phyloP scores from a whole-genome alignment of 1,140 invertebrate genomes.

The Stratiolaelaps scimitus region DNA sequence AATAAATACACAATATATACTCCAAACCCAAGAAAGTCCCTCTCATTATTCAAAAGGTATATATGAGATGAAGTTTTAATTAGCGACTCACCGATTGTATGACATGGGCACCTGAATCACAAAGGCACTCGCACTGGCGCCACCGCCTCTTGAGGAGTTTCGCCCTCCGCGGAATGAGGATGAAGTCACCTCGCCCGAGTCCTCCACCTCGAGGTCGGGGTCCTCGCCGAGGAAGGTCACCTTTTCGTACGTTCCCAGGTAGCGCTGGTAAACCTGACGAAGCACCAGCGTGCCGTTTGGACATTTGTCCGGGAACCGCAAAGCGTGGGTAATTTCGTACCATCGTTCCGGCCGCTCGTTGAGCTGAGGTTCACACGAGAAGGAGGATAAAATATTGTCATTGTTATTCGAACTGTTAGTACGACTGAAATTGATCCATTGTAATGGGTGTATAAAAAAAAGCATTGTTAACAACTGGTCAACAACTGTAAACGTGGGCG shows the following conservation, averaged over 20 bases:
- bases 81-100: slow-evolving; percentile 53
- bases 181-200: slow-evolving; percentile 51
- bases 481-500: too few species aligned
- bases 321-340: slow-evolving; percentile 25
- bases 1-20: too few species aligned
- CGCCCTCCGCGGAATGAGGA: background rate
- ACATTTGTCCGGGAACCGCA: slow-evolving; percentile 29
- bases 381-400: background rate
- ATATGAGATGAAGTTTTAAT: slow-evolving; percentile 4
- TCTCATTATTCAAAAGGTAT: too few species aligned
- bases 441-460: too few species aligned
- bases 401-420: too few species aligned
- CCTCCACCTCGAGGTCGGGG: slow-evolving; percentile 50
- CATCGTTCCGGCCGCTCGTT: slow-evolving; percentile 31
- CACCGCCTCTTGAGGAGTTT: slow-evolving; percentile 49
- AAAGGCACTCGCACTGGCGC: slow-evolving; percentile 53
- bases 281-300: slow-evolving; percentile 30
- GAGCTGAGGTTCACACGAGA: slow-evolving; percentile 2
- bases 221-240: slow-evolving; percentile 70
- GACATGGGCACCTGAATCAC: slow-evolving; percentile 59
- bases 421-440: too few species aligned
- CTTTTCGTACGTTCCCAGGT: slow-evolving; percentile 68
- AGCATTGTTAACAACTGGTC: too few species aligned
- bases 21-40: too few species aligned
- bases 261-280: slow-evolving; percentile 48